Conservation (phyloP, 2,797 vertebrate species). For the Lagodon rhomboides region DNA sequence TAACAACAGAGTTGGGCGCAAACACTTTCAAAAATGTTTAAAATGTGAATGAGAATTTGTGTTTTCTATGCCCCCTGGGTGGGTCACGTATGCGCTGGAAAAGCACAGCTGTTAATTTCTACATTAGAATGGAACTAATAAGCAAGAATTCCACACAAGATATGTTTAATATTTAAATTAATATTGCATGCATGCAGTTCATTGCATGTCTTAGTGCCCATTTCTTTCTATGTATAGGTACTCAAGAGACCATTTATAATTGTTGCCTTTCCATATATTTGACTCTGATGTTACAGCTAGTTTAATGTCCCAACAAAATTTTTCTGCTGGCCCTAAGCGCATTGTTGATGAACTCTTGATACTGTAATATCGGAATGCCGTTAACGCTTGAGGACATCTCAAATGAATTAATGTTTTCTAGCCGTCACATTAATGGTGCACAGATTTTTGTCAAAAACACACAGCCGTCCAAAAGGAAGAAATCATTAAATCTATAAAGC, state of each 20-base stretch:
- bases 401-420: neutral
- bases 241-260: neutral
- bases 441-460: neutral
- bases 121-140: conserved; percentile 1
- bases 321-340: neutral
- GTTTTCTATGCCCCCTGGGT: neutral
- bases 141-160: neutral
- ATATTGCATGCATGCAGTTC: neutral
- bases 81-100: conserved; percentile 6
- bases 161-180: neutral
- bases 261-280: neutral
- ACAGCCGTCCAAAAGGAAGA: neutral
- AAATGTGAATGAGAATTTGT: neutral
- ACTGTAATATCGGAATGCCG: neutral
- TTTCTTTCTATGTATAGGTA: neutral
- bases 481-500: neutral
- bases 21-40: neutral
- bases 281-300: neutral
- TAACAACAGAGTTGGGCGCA: neutral
- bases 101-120: conserved; percentile 12
- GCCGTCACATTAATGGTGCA: neutral
- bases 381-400: neutral
- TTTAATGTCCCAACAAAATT: neutral
- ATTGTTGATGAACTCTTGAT: neutral
- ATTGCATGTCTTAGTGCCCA: neutral